Conservation (phyloP, 2,888 invertebrate genomes). For the Rhingia campestris region DNA sequence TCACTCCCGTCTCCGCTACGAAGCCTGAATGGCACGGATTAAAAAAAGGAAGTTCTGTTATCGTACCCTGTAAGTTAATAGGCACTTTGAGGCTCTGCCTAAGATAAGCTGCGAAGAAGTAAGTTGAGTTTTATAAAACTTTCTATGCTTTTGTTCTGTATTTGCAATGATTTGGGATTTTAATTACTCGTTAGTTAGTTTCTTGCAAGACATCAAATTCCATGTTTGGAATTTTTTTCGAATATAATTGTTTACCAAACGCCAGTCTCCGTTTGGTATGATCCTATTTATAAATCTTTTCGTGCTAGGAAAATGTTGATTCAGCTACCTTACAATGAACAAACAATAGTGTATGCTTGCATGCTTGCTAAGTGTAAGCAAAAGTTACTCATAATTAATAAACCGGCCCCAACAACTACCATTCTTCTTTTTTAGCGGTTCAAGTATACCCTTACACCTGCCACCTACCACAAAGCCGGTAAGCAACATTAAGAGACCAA, state of each 20-base stretch:
- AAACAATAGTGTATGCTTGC: constrained; percentile 50
- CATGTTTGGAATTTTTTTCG: constrained; percentile 3
- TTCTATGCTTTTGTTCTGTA: constrained; percentile 10
- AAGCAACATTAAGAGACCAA: constrained; percentile 71
- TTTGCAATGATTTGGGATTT: constrained; percentile 8
- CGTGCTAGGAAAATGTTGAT: constrained; percentile 64
- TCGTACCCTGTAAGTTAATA: too few relatives aligned
- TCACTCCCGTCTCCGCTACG: too few relatives aligned
- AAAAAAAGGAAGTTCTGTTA: too few relatives aligned
- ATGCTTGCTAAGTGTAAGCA: constrained; percentile 67
- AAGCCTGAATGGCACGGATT: too few relatives aligned
- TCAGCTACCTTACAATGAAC: constrained; percentile 45
- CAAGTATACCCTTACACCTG: constrained; percentile 72
- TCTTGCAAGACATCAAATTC: too few relatives aligned
- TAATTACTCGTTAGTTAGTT: too few relatives aligned
- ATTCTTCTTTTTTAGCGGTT: constrained; percentile 66
- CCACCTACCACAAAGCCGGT: constrained; percentile 71
- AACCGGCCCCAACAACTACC: constrained; percentile 60
- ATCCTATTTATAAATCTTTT: constrained; percentile 57
- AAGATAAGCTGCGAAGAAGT: neutral
- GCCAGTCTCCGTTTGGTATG: constrained; percentile 50
- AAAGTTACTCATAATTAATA: constrained; percentile 73
- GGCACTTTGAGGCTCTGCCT: too few relatives aligned
- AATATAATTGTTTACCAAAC: constrained; percentile 29
- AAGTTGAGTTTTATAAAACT: neutral